phyloP scores from a whole-genome alignment of 2,113 vertebrate species.

The Macroglossus sobrinus region DNA sequence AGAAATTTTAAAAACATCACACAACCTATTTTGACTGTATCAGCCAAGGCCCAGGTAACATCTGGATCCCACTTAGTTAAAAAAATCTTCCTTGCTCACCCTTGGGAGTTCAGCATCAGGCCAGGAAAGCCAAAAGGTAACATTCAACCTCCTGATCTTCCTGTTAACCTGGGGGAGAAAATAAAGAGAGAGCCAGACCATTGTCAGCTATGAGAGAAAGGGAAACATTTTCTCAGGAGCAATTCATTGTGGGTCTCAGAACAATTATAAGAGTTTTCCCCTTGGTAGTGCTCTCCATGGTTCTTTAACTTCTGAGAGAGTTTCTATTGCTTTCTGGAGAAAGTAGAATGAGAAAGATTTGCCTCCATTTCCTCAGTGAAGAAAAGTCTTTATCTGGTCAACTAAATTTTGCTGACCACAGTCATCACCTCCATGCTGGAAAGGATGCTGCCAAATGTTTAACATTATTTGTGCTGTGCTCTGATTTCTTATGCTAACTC shows the following conservation, averaged over 20 bases:
- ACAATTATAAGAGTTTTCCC: background rate
- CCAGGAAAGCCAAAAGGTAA: slow-evolving; percentile 38
- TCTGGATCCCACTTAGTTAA: background rate
- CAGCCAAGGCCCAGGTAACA: background rate
- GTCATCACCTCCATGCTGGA: background rate
- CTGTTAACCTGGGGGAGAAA: background rate
- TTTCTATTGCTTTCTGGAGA: background rate
- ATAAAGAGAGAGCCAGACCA: slow-evolving; percentile 4
- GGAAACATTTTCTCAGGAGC: background rate
- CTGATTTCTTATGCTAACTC: background rate
- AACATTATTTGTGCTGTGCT: background rate
- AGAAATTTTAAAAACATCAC: slow-evolving; percentile 4
- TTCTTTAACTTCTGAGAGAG: background rate
- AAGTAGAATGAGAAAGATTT: background rate
- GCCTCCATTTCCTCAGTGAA: background rate
- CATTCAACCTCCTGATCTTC: slow-evolving; percentile 12
- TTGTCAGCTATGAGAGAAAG: slow-evolving; percentile 17
- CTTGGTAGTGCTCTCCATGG: background rate
- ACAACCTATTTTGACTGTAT: background rate
- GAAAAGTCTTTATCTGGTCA: background rate
- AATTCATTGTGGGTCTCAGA: background rate
- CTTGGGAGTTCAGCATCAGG: slow-evolving; percentile 43
- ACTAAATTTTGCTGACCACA: background rate
- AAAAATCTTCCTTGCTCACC: slow-evolving; percentile 37
- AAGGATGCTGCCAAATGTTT: background rate